phyloP scores from a whole-genome alignment of 2,888 invertebrate species.

The Archips xylosteana region DNA sequence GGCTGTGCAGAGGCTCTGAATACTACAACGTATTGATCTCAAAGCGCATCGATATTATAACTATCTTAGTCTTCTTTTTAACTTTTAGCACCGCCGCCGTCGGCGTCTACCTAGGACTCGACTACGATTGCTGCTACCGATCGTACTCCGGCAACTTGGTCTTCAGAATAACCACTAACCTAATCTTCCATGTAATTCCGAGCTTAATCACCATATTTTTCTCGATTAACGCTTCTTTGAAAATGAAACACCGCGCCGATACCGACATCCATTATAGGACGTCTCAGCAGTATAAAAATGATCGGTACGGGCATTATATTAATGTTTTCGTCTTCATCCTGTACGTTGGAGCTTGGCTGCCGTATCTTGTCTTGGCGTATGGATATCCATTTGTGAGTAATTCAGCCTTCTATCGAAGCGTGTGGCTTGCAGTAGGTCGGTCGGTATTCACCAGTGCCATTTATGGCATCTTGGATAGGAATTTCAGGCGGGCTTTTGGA shows the following conservation, averaged over 20 bases:
- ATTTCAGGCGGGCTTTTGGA: conserved; percentile 89
- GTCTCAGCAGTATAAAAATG: conserved; percentile 86
- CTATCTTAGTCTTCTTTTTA: conserved; percentile 84
- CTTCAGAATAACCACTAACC: conserved; percentile 84
- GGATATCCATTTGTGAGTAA: conserved; percentile 77
- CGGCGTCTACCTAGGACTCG: conserved; percentile 86
- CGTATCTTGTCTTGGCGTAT: conserved; percentile 87
- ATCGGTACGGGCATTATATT: conserved; percentile 86
- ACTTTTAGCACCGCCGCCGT: conserved; percentile 84
- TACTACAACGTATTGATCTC: conserved; percentile 75
- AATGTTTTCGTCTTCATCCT: conserved; percentile 88
- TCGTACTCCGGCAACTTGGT: conserved; percentile 80
- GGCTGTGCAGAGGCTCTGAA: conserved; percentile 81
- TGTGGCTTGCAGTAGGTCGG: conserved; percentile 89
- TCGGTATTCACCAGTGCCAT: conserved; percentile 88
- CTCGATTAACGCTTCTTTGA: conserved; percentile 79
- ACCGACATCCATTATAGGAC: conserved; percentile 86
- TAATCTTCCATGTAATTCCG: conserved; percentile 86
- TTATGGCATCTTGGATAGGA: conserved; percentile 86
- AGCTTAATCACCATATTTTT: conserved; percentile 81
- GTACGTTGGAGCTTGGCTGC: conserved; percentile 88
- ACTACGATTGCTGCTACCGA: conserved; percentile 89
- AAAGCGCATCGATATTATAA: conserved; percentile 77
- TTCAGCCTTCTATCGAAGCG: conserved; percentile 86
- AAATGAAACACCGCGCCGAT: conserved; percentile 80